Percentiles rank a stretch among this genome's conserved stretches.
Conservation (phyloP, 2,888 invertebrate species). For the Protodeltote pygarga region DNA sequence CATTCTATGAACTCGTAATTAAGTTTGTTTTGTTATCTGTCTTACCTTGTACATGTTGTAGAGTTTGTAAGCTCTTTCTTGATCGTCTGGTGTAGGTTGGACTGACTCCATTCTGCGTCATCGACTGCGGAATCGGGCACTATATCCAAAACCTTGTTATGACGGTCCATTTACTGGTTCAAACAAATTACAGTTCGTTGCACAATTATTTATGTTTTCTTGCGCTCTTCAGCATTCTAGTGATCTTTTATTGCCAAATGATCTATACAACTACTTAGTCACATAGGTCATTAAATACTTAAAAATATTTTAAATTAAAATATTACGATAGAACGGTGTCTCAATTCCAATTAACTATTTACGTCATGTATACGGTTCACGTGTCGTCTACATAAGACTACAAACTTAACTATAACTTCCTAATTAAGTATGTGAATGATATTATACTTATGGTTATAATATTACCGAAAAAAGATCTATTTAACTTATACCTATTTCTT, state of each 20-base stretch:
- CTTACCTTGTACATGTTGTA: constrained; percentile 83
- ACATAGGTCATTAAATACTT: constrained; percentile 1
- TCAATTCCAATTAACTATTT: too few species aligned
- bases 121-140: constrained; percentile 56
- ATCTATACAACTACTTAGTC: constrained; percentile 8
- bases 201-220: constrained; percentile 27
- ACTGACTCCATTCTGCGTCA: constrained; percentile 74
- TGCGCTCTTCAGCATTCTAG: constrained; percentile 2
- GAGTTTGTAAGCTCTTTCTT: constrained; percentile 77
- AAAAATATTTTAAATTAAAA: too few species aligned
- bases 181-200: constrained; percentile 28
- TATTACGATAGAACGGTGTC: too few species aligned
- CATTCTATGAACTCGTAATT: too few species aligned
- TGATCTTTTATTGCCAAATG: constrained; percentile 15
- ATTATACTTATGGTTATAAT: too few species aligned
- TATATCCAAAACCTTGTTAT: constrained; percentile 48
- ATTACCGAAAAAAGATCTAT: too few species aligned
- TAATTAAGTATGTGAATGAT: too few species aligned
- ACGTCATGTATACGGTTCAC: too few species aligned
- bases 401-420: too few species aligned
- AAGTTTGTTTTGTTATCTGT: constrained; percentile 2
- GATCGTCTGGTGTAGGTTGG: constrained; percentile 70
- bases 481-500: too few species aligned
- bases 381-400: too few species aligned
- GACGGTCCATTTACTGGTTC: constrained; percentile 72